phyloP scores from a whole-genome alignment of 2,888 invertebrate species.

The Macaria notata region DNA sequence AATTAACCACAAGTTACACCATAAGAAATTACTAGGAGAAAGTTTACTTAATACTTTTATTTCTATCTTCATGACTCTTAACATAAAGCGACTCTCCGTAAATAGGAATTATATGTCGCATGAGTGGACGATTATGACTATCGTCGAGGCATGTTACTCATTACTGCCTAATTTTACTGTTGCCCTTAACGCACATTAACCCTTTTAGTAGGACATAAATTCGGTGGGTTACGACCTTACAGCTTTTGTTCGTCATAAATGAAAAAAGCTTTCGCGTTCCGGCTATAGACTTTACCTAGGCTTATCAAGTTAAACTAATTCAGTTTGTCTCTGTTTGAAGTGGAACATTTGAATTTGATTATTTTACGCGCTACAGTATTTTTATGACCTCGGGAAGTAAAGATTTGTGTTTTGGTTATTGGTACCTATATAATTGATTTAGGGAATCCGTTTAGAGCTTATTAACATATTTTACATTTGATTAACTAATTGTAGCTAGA shows the following conservation, averaged over 20 bases:
- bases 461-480: too few relatives aligned
- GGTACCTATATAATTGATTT: too few relatives aligned
- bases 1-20: too few relatives aligned
- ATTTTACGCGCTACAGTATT: too few relatives aligned
- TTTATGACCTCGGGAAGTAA: too few relatives aligned
- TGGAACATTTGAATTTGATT: neutral
- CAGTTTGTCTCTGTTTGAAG: neutral
- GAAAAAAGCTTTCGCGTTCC: neutral
- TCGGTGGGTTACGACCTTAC: neutral
- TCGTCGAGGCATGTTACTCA: conserved; percentile 9
- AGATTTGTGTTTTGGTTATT: too few relatives aligned
- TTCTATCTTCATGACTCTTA: too few relatives aligned
- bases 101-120: neutral
- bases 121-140: conserved; percentile 2
- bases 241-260: conserved; percentile 12
- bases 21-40: too few relatives aligned
- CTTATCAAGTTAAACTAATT: conserved; percentile 4
- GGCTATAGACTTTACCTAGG: neutral
- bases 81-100: too few relatives aligned
- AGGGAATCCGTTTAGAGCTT: too few relatives aligned
- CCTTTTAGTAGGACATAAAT: conserved; percentile 10
- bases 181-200: conserved; percentile 14
- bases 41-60: too few relatives aligned
- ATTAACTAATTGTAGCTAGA: too few relatives aligned
- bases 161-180: conserved; percentile 13